These are phyloP conservation scores for Dynastes grantii DNA, from an alignment of 2,888 invertebrate genomes.

Conservation along the genomic window DNA sequence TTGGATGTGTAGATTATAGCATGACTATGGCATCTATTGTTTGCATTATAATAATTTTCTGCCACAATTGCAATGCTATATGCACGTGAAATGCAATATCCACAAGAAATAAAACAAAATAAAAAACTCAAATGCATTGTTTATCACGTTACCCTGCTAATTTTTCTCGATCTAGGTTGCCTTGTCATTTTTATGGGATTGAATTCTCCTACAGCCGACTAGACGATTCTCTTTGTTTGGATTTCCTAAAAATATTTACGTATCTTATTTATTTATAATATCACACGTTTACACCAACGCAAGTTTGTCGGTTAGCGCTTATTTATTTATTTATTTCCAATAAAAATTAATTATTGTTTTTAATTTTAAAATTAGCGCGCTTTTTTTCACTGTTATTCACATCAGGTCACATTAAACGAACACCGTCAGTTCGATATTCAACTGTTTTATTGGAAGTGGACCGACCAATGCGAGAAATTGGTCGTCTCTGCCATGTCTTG, in stretches of 20 bases:
- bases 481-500: not conserved
- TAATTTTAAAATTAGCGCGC: conserved; percentile 8
- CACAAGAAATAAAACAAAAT: not conserved
- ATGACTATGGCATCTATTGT: too few species aligned
- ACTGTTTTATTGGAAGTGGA: not conserved
- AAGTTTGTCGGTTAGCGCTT: too few species aligned
- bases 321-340: too few species aligned
- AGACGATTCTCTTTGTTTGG: not conserved
- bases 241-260: conserved; percentile 11
- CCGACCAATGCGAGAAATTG: not conserved
- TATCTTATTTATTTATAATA: not conserved
- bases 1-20: too few species aligned
- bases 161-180: conserved; percentile 35
- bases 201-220: not conserved
- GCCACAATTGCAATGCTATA: too few species aligned
- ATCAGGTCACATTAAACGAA: not conserved
- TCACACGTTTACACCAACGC: not conserved
- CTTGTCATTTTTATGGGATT: conserved; percentile 12
- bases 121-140: not conserved
- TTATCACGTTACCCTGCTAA: conserved; percentile 33
- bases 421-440: not conserved
- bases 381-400: not conserved
- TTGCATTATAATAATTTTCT: too few species aligned
- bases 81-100: not conserved
- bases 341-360: not conserved